Evolutionary conservation across 2,797 vertebrate species (phyloP).

Genomic region (Protosalanx chinensis): DNA sequence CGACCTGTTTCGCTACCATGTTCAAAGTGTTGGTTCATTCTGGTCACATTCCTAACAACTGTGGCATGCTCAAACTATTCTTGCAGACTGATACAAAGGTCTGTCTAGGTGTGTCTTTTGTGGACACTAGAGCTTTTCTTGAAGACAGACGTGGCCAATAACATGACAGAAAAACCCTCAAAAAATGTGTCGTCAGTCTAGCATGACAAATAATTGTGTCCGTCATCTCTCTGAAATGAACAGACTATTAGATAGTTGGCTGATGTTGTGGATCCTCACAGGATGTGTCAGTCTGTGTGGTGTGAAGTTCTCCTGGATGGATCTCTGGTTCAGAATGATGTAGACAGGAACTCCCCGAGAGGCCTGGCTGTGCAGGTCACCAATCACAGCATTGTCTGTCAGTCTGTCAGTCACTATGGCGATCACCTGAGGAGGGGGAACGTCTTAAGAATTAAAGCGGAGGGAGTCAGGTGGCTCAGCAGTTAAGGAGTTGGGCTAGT

Average conservation of each 20-base stretch:
- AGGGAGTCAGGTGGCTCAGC: too few species aligned
- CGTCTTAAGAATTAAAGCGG: neutral
- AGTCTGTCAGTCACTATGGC: constrained; percentile 82
- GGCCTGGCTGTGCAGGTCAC: constrained; percentile 75
- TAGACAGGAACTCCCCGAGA: constrained; percentile 79
- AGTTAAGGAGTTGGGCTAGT: too few species aligned
- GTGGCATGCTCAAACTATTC: constrained; percentile 15
- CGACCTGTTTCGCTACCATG: constrained; percentile 53
- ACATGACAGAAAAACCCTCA: too few species aligned
- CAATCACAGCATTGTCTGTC: constrained; percentile 79
- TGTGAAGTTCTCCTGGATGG: constrained; percentile 71
- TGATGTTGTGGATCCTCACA: constrained; percentile 60
- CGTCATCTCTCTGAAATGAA: neutral
- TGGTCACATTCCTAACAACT: constrained; percentile 44
- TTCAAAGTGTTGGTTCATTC: neutral
- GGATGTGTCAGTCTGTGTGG: constrained; percentile 71
- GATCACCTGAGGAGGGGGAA: constrained; percentile 71
- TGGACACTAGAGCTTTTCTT: neutral
- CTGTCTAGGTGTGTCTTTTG: constrained; percentile 26
- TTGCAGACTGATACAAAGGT: neutral
- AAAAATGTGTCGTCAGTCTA: neutral
- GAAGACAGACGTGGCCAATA: neutral
- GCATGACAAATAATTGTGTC: too few species aligned
- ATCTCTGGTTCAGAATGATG: constrained; percentile 78
- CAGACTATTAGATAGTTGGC: neutral